Conservation (phyloP, 23 tunicate genomes). For the Botrylloides violaceus region DNA sequence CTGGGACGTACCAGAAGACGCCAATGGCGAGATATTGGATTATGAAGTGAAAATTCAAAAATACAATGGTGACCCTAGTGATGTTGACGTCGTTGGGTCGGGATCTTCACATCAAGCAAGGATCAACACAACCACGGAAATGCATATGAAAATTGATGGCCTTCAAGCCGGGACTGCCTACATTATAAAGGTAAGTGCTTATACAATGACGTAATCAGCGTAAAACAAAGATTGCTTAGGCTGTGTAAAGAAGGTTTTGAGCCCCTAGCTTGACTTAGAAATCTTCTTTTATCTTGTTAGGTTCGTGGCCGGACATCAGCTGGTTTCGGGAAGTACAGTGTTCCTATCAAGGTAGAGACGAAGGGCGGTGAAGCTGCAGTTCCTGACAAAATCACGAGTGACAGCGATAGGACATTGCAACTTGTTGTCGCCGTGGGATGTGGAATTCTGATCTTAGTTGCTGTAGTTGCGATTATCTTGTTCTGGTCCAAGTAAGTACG, state of each 20-base stretch:
- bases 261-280: no score
- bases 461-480: slow-evolving; percentile 31
- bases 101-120: background rate
- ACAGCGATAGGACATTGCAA: slow-evolving; percentile 10
- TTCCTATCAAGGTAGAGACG: slow-evolving; percentile 35
- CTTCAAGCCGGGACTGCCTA: slow-evolving; percentile 11
- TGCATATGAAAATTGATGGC: slow-evolving; percentile 5
- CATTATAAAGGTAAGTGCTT: slow-evolving; percentile 11
- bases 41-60: slow-evolving; percentile 37
- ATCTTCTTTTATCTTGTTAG: no score
- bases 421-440: slow-evolving; percentile 41
- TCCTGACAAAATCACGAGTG: background rate
- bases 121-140: slow-evolving; percentile 6
- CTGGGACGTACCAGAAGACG: slow-evolving; percentile 36
- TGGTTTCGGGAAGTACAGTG: slow-evolving; percentile 77
- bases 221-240: no score
- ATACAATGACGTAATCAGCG: no score
- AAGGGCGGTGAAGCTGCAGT: background rate
- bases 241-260: no score
- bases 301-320: slow-evolving; percentile 67
- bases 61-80: slow-evolving; percentile 1
- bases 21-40: slow-evolving; percentile 48
- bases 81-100: background rate
- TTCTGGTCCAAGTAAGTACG: slow-evolving; percentile 45
- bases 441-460: slow-evolving; percentile 33